Conservation (phyloP, 2,113 vertebrate species). For the Galemys pyrenaicus region DNA sequence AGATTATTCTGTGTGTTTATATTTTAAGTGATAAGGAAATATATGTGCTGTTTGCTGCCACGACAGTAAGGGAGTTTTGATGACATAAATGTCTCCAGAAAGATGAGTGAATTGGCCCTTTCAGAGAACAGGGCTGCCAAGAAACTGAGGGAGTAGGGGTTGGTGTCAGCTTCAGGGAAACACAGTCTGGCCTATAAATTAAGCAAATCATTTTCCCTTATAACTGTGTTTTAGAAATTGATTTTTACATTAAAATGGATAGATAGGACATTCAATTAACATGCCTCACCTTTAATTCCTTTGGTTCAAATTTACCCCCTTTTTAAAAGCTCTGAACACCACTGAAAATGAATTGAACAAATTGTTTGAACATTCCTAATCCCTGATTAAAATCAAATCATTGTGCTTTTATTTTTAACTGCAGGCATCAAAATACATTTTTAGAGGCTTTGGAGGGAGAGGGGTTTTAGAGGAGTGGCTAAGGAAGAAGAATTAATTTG, state of each 20-base stretch:
- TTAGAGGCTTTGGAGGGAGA: not conserved
- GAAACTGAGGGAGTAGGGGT: conserved; percentile 59
- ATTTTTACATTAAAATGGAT: conserved; percentile 73
- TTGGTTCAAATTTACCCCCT: conserved; percentile 61
- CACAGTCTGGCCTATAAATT: conserved; percentile 76
- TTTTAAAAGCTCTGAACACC: conserved; percentile 38
- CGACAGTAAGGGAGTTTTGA: conserved; percentile 69
- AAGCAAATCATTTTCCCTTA: conserved; percentile 68
- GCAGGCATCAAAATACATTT: conserved; percentile 22
- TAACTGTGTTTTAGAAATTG: conserved; percentile 67
- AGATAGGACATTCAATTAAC: conserved; percentile 58
- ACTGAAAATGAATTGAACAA: conserved; percentile 61
- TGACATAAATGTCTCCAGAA: conserved; percentile 74
- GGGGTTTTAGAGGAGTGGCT: not conserved
- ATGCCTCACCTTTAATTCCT: conserved; percentile 62
- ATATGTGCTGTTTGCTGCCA: conserved; percentile 72
- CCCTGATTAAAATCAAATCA: conserved; percentile 28
- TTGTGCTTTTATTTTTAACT: not conserved
- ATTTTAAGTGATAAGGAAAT: conserved; percentile 79
- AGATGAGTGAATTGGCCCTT: conserved; percentile 78
- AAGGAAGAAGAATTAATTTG: not conserved
- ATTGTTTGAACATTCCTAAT: conserved; percentile 53
- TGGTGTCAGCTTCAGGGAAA: conserved; percentile 69
- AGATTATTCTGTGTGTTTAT: conserved; percentile 65
- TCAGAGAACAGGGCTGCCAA: conserved; percentile 71